Conservation (phyloP, 1,140 invertebrate genomes). For the Drosophila dunni region DNA sequence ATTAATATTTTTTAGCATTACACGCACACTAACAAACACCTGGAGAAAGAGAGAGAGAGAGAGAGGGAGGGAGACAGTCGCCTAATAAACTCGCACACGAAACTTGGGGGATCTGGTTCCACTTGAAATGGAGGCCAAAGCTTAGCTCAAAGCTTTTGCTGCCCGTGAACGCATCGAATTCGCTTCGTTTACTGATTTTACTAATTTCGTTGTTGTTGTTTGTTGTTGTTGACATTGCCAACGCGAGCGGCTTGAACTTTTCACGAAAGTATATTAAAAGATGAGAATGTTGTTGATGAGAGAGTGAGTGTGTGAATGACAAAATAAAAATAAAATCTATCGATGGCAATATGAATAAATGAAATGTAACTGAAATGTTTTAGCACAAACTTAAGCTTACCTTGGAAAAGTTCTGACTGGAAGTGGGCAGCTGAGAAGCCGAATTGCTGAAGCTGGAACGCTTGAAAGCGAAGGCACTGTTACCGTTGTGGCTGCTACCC, state of each 20-base stretch:
- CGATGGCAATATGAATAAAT: constrained; percentile 11
- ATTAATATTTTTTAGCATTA: constrained; percentile 29
- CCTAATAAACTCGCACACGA: constrained; percentile 24
- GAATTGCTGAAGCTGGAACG: constrained; percentile 69
- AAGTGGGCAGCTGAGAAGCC: constrained; percentile 44
- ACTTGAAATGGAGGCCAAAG: constrained; percentile 73
- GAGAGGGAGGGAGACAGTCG: not conserved
- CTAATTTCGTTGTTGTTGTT: not conserved
- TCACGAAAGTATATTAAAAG: not conserved
- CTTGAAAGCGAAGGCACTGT: constrained; percentile 41
- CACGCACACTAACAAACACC: constrained; percentile 13
- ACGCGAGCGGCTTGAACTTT: constrained; percentile 22
- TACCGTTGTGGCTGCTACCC: constrained; percentile 52
- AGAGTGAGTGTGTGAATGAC: not conserved
- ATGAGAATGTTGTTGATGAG: not conserved
- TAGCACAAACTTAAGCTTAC: constrained; percentile 59
- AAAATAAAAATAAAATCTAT: not conserved
- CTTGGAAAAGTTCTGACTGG: constrained; percentile 58
- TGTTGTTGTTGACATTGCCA: constrained; percentile 22
- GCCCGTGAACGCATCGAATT: constrained; percentile 22
- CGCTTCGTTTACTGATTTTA: not conserved
- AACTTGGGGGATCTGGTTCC: constrained; percentile 62
- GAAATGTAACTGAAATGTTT: too few relatives aligned
- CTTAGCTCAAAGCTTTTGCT: constrained; percentile 21
- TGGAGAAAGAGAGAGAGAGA: too few relatives aligned